These are phyloP conservation scores for Nomada fabriciana DNA, from an alignment of 2,888 invertebrate genomes.

Conservation along the genomic window DNA sequence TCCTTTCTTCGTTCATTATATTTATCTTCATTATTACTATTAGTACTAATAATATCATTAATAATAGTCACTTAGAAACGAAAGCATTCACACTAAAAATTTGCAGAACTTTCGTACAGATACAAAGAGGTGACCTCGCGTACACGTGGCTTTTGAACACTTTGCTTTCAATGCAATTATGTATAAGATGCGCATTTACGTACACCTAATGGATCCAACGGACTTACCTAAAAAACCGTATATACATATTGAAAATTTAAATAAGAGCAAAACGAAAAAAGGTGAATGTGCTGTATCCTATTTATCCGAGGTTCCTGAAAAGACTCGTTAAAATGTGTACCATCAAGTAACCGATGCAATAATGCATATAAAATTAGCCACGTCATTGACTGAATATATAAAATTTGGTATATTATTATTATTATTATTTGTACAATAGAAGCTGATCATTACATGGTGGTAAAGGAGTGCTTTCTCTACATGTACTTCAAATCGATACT, in stretches of 20 bases:
- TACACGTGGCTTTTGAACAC: constrained; percentile 57
- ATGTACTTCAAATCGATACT: neutral
- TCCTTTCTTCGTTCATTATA: constrained; percentile 63
- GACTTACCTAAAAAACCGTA: constrained; percentile 40
- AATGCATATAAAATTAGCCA: neutral
- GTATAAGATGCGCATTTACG: neutral
- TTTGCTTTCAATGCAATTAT: constrained; percentile 38
- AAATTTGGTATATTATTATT: constrained; percentile 18
- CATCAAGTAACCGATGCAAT: neutral
- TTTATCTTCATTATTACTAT: constrained; percentile 61
- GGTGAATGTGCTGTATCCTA: constrained; percentile 2
- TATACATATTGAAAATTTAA: constrained; percentile 17
- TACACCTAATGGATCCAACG: constrained; percentile 1
- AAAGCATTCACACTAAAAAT: constrained; percentile 76
- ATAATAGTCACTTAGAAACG: constrained; percentile 73
- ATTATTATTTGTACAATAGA: constrained; percentile 6
- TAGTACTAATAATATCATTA: constrained; percentile 61
- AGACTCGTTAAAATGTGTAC: constrained; percentile 14
- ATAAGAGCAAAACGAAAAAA: constrained; percentile 5
- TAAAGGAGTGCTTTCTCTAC: neutral
- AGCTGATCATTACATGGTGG: neutral
- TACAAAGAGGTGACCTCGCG: constrained; percentile 66
- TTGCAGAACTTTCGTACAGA: constrained; percentile 68
- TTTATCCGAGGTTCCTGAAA: neutral
- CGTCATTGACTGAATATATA: constrained; percentile 1